These are phyloP conservation scores for Telenomus remus DNA, from an alignment of 1,140 invertebrate genomes.

Conservation along the genomic window DNA sequence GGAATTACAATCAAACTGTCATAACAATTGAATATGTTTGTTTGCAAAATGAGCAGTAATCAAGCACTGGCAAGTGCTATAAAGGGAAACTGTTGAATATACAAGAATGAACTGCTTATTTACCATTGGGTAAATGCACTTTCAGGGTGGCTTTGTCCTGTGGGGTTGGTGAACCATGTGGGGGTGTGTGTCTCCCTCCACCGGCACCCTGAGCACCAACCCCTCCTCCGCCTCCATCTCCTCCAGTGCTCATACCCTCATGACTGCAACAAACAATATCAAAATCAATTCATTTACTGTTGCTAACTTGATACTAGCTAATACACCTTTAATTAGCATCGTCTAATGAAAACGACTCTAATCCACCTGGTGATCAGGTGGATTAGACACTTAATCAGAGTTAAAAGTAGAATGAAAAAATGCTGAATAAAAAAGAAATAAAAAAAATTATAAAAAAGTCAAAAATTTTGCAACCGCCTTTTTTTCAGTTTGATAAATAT, in stretches of 20 bases:
- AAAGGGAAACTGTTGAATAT: background rate
- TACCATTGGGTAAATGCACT: constrained; percentile 90
- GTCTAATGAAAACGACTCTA: too few species aligned
- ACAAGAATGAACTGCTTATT: constrained; percentile 17
- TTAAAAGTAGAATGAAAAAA: too few species aligned
- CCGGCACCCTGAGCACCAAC: constrained; percentile 71
- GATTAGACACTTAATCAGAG: too few species aligned
- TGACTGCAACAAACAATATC: constrained; percentile 74
- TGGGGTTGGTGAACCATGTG: constrained; percentile 75
- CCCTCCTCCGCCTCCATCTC: constrained; percentile 68
- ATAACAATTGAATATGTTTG: too few species aligned
- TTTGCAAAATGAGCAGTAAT: too few species aligned
- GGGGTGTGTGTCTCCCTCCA: constrained; percentile 74
- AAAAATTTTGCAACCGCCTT: too few species aligned
- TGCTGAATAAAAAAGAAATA: too few species aligned
- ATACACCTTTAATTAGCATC: background rate
- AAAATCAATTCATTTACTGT: constrained; percentile 2
- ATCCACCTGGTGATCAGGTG: too few species aligned
- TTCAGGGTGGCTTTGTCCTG: constrained; percentile 77
- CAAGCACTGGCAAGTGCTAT: too few species aligned
- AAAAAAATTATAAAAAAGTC: too few species aligned
- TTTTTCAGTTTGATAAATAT: too few species aligned
- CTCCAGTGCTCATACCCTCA: constrained; percentile 79
- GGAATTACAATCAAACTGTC: too few species aligned
- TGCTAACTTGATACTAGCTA: background rate